These are phyloP conservation scores for Exephanes ischioxanthus DNA, from an alignment of 2,888 invertebrate species.

Conservation along the genomic window DNA sequence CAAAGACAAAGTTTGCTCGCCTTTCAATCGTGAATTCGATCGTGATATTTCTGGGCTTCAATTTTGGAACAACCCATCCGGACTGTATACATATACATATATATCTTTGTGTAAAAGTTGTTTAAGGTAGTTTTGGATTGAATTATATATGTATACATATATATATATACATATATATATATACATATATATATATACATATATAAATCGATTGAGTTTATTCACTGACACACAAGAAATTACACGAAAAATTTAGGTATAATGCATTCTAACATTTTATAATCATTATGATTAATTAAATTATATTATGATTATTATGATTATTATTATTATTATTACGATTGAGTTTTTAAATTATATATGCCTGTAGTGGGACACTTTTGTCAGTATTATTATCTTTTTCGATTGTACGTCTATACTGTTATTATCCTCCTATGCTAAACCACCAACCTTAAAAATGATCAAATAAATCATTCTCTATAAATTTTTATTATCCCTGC, in stretches of 20 bases:
- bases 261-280: constrained; percentile 64
- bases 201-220: constrained; percentile 45
- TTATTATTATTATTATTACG: constrained; percentile 34
- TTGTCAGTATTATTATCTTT: constrained; percentile 64
- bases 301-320: constrained; percentile 11
- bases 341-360: constrained; percentile 58
- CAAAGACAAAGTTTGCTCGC: neutral
- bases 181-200: constrained; percentile 36
- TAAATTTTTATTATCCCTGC: constrained; percentile 76
- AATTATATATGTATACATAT: constrained; percentile 59
- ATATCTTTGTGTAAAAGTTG: constrained; percentile 54
- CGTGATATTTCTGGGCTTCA: neutral
- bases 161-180: too few species aligned
- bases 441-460: constrained; percentile 78
- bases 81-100: constrained; percentile 29
- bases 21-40: neutral
- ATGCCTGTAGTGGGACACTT: constrained; percentile 68
- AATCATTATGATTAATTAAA: constrained; percentile 59
- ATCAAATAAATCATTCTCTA: constrained; percentile 79
- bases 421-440: constrained; percentile 74
- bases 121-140: constrained; percentile 61
- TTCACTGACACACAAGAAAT: constrained; percentile 46
- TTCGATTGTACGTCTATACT: constrained; percentile 66
- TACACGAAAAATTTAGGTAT: constrained; percentile 57
- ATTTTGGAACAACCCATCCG: neutral